phyloP scores from a whole-genome alignment of 2,113 vertebrate genomes.

The Apteryx owenii region DNA sequence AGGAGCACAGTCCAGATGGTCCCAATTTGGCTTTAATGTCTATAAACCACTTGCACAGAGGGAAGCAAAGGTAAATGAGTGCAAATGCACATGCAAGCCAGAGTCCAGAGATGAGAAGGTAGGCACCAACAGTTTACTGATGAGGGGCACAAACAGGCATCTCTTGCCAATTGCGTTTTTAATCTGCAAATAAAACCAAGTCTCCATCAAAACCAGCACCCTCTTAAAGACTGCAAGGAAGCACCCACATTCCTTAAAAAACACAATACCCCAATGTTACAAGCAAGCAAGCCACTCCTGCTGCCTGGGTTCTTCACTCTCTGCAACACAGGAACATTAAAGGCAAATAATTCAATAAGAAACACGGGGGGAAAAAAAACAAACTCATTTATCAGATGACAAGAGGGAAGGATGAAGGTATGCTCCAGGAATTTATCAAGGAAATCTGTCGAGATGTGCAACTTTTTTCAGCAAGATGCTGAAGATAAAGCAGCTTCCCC shows the following conservation, averaged over 20 bases:
- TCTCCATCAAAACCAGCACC: not conserved
- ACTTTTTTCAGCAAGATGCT: conserved; percentile 41
- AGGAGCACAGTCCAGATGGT: accelerated
- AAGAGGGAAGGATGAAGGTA: conserved; percentile 32
- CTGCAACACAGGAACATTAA: conserved; percentile 24
- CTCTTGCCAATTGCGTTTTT: not conserved
- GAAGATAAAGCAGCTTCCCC: conserved; percentile 48
- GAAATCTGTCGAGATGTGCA: conserved; percentile 74
- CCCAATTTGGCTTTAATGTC: not conserved
- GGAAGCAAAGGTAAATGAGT: not conserved
- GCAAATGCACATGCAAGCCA: not conserved
- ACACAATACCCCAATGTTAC: not conserved
- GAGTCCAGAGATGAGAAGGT: accelerated
- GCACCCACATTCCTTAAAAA: not conserved
- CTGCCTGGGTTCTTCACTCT: not conserved
- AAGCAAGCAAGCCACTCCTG: not conserved
- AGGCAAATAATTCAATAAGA: conserved; percentile 61
- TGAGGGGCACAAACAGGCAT: not conserved
- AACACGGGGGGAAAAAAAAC: conserved; percentile 7
- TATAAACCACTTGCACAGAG: not conserved
- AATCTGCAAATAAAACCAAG: not conserved
- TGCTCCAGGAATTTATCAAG: conserved; percentile 65
- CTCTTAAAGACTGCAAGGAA: not conserved
- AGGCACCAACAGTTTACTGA: not conserved
- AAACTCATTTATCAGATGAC: conserved; percentile 62